phyloP scores from a whole-genome alignment of 2,113 vertebrate species.

The Chaetops frenatus region DNA sequence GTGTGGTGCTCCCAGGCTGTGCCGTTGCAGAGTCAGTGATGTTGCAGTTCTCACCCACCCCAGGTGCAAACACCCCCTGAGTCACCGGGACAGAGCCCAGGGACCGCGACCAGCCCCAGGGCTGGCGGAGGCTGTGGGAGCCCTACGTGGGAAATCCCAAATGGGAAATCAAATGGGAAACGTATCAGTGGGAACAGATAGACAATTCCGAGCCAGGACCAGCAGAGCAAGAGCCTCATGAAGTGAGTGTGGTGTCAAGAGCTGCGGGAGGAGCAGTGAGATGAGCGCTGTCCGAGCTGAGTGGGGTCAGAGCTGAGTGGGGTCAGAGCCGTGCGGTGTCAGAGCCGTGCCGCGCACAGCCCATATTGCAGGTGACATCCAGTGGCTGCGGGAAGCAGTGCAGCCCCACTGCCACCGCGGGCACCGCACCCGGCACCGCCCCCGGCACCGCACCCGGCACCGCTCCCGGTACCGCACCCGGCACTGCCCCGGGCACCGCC shows the following conservation, averaged over 20 bases:
- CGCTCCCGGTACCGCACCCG: not conserved
- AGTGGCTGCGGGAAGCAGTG: not conserved
- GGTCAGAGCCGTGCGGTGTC: no score
- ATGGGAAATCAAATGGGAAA: fast-evolving
- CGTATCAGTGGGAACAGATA: not conserved
- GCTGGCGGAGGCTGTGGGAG: not conserved
- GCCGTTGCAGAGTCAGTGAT: not conserved
- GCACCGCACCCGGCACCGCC: not conserved
- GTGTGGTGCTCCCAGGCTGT: not conserved
- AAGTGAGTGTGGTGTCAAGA: not conserved
- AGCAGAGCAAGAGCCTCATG: not conserved
- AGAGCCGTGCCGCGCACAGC: not conserved
- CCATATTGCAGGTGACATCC: constrained; percentile 32
- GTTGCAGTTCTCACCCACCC: not conserved
- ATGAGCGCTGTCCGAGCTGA: not conserved
- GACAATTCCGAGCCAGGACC: not conserved
- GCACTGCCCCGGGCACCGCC: no score
- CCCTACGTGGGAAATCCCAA: not conserved
- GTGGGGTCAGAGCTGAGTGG: not conserved
- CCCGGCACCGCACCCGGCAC: no score
- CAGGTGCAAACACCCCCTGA: not conserved
- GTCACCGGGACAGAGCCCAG: not conserved
- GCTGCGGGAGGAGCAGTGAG: not conserved
- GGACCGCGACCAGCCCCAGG: fast-evolving
- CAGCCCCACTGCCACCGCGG: fast-evolving